phyloP scores from a whole-genome alignment of 2,113 vertebrate genomes.

The Cettia cetti region DNA sequence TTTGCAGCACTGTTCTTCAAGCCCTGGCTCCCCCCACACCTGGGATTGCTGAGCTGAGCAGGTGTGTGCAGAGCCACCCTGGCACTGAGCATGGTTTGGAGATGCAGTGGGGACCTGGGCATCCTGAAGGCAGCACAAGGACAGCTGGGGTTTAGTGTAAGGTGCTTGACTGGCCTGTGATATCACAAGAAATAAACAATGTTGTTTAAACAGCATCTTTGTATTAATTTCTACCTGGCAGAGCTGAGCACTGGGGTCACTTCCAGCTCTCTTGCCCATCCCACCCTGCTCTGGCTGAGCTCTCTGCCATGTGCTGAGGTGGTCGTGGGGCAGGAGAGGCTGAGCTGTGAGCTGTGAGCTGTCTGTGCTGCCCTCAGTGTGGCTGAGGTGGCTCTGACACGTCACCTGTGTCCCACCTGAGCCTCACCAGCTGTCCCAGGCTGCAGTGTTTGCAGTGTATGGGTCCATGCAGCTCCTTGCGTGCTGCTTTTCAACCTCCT shows the following conservation, averaged over 20 bases:
- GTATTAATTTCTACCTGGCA: neutral
- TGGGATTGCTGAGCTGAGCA: fast-evolving
- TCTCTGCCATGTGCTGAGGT: neutral
- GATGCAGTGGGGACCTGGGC: neutral
- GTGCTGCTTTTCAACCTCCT: conserved; percentile 26
- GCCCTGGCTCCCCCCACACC: fast-evolving
- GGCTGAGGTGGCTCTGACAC: neutral
- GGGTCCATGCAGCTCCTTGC: neutral
- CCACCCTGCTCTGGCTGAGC: neutral
- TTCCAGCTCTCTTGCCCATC: neutral
- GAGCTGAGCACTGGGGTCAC: neutral
- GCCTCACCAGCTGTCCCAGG: fast-evolving
- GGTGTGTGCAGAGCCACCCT: neutral
- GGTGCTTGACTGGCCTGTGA: fast-evolving
- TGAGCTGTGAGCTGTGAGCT: neutral
- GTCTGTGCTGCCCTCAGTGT: neutral
- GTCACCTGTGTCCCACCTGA: neutral
- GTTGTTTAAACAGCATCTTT: neutral
- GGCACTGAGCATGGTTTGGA: neutral
- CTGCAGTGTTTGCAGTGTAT: neutral
- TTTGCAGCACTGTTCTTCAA: neutral
- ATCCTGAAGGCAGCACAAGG: neutral
- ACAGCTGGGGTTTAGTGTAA: neutral
- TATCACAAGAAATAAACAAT: neutral
- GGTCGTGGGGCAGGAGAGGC: fast-evolving